phyloP scores from a whole-genome alignment of 2,113 vertebrate genomes.

The Saccopteryx leptura region DNA sequence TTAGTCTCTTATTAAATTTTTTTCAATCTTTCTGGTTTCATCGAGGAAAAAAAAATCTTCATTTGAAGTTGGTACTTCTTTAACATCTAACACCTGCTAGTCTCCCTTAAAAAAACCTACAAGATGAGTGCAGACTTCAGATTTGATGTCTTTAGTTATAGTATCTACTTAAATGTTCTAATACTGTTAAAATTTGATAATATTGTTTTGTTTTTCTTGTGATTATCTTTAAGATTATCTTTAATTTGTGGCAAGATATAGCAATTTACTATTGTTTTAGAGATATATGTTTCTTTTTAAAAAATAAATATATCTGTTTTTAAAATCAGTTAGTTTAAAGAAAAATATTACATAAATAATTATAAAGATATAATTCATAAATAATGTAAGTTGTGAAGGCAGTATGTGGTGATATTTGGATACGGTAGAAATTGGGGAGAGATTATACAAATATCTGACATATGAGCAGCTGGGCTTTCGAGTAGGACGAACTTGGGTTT shows the following conservation, averaged over 20 bases:
- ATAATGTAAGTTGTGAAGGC: background rate
- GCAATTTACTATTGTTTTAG: background rate
- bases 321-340: constrained; percentile 20
- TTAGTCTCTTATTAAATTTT: background rate
- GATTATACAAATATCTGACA: background rate
- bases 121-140: background rate
- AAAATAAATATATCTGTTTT: constrained; percentile 46
- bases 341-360: constrained; percentile 26
- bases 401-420: background rate
- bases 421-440: background rate
- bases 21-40: background rate
- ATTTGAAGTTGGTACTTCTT: background rate
- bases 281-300: constrained; percentile 43
- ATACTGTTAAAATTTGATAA: background rate
- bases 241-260: background rate
- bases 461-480: background rate
- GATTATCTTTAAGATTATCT: constrained; percentile 7
- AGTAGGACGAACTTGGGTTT: background rate
- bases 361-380: background rate
- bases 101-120: background rate
- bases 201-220: constrained; percentile 13
- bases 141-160: background rate
- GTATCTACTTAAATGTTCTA: background rate
- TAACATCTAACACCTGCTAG: background rate
- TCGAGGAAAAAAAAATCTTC: background rate